Conservation (phyloP, 2,888 invertebrate species). For the Odontocolon sp. region DNA sequence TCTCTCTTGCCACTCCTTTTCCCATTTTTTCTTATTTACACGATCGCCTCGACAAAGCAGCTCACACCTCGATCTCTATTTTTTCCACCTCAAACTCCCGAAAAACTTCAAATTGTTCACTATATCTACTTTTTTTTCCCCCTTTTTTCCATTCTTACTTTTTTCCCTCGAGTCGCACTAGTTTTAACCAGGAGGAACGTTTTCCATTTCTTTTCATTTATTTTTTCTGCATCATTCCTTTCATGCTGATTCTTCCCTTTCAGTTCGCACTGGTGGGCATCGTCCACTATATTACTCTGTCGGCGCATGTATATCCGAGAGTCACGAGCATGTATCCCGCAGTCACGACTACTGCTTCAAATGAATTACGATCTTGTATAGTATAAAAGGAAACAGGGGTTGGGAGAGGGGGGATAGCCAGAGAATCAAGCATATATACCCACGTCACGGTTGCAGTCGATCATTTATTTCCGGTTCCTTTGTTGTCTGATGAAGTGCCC, state of each 20-base stretch:
- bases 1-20: not conserved
- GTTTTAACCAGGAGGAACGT: not conserved
- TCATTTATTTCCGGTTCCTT: constrained; percentile 47
- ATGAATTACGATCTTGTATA: constrained; percentile 46
- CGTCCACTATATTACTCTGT: constrained; percentile 3
- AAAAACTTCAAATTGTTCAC: too few relatives aligned
- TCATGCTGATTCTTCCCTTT: not conserved
- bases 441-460: constrained; percentile 38
- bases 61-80: too few relatives aligned
- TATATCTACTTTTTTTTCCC: too few relatives aligned
- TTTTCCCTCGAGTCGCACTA: not conserved
- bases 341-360: constrained; percentile 40
- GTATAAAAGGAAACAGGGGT: constrained; percentile 19
- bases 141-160: not conserved
- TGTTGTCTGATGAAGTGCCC: constrained; percentile 23
- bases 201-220: not conserved
- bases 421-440: not conserved
- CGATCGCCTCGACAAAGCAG: too few relatives aligned
- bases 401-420: not conserved
- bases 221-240: too few relatives aligned
- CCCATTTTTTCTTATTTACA: not conserved
- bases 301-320: constrained; percentile 7
- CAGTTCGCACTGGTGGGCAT: not conserved
- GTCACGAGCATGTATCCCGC: constrained; percentile 18
- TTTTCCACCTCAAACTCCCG: too few relatives aligned